Conservation (phyloP, 2,113 vertebrate genomes). For the Salvator merianae region DNA sequence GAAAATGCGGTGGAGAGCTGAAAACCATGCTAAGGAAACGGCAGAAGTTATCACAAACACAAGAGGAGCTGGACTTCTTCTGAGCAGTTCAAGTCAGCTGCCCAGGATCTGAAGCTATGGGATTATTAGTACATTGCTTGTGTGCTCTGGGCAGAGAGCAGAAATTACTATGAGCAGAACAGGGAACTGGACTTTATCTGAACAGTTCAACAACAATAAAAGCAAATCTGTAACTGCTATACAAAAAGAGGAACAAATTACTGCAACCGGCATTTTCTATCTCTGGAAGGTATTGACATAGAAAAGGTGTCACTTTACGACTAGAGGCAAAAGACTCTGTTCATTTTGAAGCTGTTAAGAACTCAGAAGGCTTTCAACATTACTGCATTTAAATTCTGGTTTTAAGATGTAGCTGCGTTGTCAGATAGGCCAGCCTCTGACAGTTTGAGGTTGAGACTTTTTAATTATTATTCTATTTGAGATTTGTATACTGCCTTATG, state of each 20-base stretch:
- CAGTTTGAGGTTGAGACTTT: conserved; percentile 20
- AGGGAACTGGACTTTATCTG: too few relatives aligned
- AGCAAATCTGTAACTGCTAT: background rate
- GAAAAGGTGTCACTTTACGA: background rate
- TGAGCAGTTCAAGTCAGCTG: too few relatives aligned
- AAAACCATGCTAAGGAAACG: too few relatives aligned
- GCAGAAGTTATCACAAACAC: too few relatives aligned
- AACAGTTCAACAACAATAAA: background rate
- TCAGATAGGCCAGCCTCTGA: conserved; percentile 5
- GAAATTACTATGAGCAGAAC: too few relatives aligned
- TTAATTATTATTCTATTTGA: too few relatives aligned
- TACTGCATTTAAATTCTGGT: background rate
- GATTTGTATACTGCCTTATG: too few relatives aligned
- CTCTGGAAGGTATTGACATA: background rate
- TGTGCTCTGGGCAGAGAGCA: too few relatives aligned
- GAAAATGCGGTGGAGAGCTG: too few relatives aligned
- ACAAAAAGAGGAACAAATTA: background rate
- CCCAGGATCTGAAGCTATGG: too few relatives aligned
- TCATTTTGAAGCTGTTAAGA: background rate
- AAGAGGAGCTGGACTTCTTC: too few relatives aligned
- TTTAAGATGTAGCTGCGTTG: background rate
- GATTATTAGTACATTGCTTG: too few relatives aligned
- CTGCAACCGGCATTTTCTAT: background rate
- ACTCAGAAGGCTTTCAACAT: background rate
- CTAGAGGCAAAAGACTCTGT: background rate